Conservation (phyloP, 2,797 vertebrate species). For the Botia kubotai region DNA sequence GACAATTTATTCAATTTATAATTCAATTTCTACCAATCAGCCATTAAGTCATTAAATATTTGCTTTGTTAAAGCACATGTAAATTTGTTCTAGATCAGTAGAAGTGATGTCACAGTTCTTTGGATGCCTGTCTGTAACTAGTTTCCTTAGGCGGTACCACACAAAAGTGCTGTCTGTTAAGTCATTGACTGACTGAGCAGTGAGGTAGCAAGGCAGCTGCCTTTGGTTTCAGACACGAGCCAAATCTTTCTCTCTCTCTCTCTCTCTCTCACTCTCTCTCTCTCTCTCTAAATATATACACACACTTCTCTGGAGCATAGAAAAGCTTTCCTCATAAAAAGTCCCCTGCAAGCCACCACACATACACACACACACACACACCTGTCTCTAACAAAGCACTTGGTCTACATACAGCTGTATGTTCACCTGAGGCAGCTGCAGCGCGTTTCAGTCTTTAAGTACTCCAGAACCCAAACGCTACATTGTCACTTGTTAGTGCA, state of each 20-base stretch:
- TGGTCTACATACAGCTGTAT: slow-evolving; percentile 38
- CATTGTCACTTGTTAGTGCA: slow-evolving; percentile 42
- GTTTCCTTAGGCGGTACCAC: not conserved
- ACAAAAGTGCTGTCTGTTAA: not conserved
- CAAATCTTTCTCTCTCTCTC: not conserved
- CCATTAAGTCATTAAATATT: not conserved
- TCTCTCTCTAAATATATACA: not conserved
- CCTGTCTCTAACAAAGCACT: slow-evolving; percentile 12
- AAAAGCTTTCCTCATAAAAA: slow-evolving; percentile 18
- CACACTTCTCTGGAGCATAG: not conserved
- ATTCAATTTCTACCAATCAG: no score
- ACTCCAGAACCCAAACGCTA: slow-evolving; percentile 35
- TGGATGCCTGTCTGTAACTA: not conserved
- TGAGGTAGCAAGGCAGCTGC: not conserved
- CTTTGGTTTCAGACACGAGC: not conserved
- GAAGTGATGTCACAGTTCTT: not conserved
- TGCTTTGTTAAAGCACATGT: not conserved
- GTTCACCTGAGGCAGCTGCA: slow-evolving; percentile 51
- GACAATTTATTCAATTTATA: no score
- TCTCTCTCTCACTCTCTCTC: not conserved
- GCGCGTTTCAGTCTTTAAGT: slow-evolving; percentile 38
- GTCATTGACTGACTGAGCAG: not conserved
- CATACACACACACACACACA: slow-evolving; percentile 1
- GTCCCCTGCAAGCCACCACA: slow-evolving; percentile 10
- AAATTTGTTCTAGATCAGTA: slow-evolving; percentile 1